Evolutionary conservation across 2,113 vertebrate species (phyloP), one percentile per base, ranked within the genome.

Genomic region (Myotis lucifugus): DNA sequence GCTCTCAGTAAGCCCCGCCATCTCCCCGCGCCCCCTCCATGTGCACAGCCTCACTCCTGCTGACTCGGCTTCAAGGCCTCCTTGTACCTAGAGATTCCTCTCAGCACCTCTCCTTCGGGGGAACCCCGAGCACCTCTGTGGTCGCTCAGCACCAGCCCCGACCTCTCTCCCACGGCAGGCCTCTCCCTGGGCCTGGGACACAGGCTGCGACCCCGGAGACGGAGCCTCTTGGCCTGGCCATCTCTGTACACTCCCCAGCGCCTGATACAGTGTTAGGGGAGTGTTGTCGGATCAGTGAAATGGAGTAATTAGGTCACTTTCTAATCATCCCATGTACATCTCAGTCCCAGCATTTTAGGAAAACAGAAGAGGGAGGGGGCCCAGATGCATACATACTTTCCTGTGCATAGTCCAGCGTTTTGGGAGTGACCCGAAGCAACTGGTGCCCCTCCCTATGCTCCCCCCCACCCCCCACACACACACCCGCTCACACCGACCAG

Each of bases 1-100:
- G 32, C 27, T 23, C 56, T 85, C 9, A 52, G 61, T 61, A 25
- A 69, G 40, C n/a, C 70, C 40, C 13, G 6, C 2, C 56, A 14
- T 4, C n/a, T 66, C n/a, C 42, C 10, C 7, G 2, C 0, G 0
- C 29, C 5, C 32, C 27, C 34, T 64, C 81, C 32, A n/a, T 0
- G 17, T 15, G 34, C 15, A 5, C 40, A 8, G 13, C 64, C 42
- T 46, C 5, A 0, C 9, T 52, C 32, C 54, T 40, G 21, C 25
- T 32, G 12, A 40, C 40, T 42, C 3, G 23, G 29, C 50, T 64
- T 52, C 48, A 40, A 64, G 50, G 73, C 42, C 42, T 25, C 78
- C 37, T 61, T 34, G 32, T 18, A 34, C 27, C 37, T 48, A 17
- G 18, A 79, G 23, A 23, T 1, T 1, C 2, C 54, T 83, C 54